phyloP scores from a whole-genome alignment of 2,113 vertebrate species.

The Neolamprologus sp. region DNA sequence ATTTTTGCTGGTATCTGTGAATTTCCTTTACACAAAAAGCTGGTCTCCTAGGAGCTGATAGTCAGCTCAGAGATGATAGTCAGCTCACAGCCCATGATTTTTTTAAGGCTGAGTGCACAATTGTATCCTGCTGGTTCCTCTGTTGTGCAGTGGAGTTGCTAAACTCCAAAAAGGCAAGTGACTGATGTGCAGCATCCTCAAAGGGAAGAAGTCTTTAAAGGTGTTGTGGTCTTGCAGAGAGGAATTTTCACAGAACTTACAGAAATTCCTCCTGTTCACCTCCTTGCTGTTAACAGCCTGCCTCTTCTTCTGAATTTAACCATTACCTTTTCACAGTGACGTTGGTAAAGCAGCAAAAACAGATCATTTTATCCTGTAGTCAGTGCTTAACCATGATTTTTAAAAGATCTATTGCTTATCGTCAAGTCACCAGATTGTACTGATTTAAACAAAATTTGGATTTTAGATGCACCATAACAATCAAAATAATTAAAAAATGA shows the following conservation, averaged over 20 bases:
- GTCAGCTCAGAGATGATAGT: neutral
- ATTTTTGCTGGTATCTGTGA: neutral
- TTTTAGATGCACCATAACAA: neutral
- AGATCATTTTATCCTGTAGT: neutral
- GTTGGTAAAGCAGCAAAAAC: neutral
- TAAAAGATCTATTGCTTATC: neutral
- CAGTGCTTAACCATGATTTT: neutral
- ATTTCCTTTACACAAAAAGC: neutral
- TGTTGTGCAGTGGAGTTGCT: neutral
- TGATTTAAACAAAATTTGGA: neutral
- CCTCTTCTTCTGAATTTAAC: neutral
- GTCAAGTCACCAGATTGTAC: neutral
- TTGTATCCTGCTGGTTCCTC: neutral
- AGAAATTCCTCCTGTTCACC: neutral
- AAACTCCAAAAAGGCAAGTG: neutral
- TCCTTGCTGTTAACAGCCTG: neutral
- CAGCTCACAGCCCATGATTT: constrained; percentile 2
- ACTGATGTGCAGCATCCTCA: neutral
- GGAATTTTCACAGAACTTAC: neutral
- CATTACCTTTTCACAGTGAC: neutral
- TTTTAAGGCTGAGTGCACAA: neutral
- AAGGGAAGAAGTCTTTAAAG: neutral
- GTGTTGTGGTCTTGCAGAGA: neutral
- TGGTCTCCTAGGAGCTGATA: neutral
- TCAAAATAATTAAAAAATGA: neutral